Conservation (phyloP, 2,888 invertebrate genomes). For the Tethea ocularis region DNA sequence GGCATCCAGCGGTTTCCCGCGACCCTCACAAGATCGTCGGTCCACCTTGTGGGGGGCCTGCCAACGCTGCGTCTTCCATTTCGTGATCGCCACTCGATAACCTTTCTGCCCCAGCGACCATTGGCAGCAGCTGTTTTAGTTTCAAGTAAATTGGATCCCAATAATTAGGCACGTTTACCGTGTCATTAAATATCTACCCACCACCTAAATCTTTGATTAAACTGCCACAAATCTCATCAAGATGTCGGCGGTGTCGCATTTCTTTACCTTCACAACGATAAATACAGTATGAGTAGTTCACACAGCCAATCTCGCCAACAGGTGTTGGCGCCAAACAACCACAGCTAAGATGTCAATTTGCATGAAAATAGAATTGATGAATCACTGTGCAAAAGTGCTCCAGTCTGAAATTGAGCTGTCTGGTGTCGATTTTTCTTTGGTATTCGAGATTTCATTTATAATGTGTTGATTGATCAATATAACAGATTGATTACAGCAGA, state of each 20-base stretch:
- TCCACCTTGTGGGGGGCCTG: no score
- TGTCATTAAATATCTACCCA: background rate
- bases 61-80: no score
- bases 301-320: background rate
- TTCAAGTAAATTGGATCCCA: no score
- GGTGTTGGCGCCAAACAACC: background rate
- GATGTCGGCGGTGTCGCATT: background rate
- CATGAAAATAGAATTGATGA: slow-evolving; percentile 1
- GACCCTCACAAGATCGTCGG: no score
- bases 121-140: no score
- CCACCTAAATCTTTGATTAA: background rate
- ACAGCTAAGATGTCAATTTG: background rate
- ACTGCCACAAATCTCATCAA: background rate
- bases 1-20: no score
- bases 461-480: background rate
- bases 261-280: background rate
- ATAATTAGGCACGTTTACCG: background rate
- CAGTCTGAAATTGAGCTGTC: background rate
- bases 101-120: no score
- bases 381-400: background rate
- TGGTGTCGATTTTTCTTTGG: background rate
- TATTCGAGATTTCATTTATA: background rate
- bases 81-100: no score
- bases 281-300: background rate
- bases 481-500: no score